Evolutionary conservation across 2,113 vertebrate species (phyloP).

Genomic region (Charina bottae): DNA sequence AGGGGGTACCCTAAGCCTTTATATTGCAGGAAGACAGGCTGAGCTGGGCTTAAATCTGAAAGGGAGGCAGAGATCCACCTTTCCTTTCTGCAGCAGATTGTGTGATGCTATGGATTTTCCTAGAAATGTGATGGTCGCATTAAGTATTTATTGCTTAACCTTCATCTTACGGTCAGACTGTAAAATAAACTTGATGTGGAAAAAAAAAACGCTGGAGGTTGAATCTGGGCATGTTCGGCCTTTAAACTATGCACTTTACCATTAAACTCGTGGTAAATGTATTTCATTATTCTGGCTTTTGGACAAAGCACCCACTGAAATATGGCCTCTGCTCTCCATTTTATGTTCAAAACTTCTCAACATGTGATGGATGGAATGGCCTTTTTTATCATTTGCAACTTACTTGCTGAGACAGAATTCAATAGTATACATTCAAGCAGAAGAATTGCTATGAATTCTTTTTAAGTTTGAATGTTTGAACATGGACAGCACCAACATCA

Average conservation of each 20-base stretch:
- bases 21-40: neutral
- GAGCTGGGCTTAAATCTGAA: neutral
- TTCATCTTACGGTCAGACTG: neutral
- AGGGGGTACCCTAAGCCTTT: neutral
- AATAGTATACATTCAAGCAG: neutral
- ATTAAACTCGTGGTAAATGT: neutral
- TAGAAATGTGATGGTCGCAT: neutral
- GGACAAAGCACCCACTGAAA: neutral
- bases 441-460: neutral
- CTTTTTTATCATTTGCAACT: neutral
- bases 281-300: neutral
- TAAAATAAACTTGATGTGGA: neutral
- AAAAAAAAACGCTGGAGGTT: neutral
- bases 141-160: neutral
- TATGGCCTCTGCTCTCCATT: neutral
- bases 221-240: neutral
- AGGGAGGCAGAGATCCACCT: neutral
- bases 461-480: neutral
- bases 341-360: conserved; percentile 11
- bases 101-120: neutral
- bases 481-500: neutral
- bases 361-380: neutral
- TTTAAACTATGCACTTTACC: neutral
- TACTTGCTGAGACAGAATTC: neutral
- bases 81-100: neutral